These are phyloP conservation scores for Rhodeus uyekii DNA, from an alignment of 2,797 vertebrate species.

Conservation along the genomic window DNA sequence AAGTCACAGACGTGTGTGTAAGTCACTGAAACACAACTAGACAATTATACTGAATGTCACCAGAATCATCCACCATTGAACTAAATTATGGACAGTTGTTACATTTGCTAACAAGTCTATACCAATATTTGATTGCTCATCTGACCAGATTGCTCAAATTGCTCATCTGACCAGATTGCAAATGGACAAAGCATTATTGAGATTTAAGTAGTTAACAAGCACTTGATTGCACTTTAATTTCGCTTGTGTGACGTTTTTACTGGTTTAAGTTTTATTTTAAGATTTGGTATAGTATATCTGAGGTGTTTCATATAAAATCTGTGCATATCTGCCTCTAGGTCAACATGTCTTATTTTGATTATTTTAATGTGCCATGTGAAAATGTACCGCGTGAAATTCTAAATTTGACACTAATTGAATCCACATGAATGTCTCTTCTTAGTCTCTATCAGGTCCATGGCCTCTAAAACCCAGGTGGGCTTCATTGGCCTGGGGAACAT, in stretches of 20 bases:
- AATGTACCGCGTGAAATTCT: background rate
- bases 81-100: background rate
- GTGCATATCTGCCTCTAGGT: background rate
- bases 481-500: conserved; percentile 97
- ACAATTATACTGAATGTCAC: background rate
- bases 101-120: background rate
- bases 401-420: background rate
- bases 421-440: conserved; percentile 46
- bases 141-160: background rate
- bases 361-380: background rate
- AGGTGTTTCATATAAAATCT: background rate
- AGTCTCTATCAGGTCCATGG: conserved; percentile 92
- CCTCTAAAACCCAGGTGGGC: conserved; percentile 95
- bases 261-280: background rate
- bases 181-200: background rate
- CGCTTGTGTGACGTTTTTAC: background rate
- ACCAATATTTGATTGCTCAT: too few species aligned
- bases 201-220: background rate
- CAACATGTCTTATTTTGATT: background rate
- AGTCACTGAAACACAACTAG: background rate
- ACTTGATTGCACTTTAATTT: background rate
- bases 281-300: too few species aligned
- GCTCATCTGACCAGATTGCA: background rate
- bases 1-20: conserved; percentile 43
- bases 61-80: background rate